A percentile compares a stretch with the other conserved stretches of the same genome.
These are phyloP conservation scores for Dreissena rostriformis DNA, from an alignment of 1,140 invertebrate species.

Conservation along the genomic window DNA sequence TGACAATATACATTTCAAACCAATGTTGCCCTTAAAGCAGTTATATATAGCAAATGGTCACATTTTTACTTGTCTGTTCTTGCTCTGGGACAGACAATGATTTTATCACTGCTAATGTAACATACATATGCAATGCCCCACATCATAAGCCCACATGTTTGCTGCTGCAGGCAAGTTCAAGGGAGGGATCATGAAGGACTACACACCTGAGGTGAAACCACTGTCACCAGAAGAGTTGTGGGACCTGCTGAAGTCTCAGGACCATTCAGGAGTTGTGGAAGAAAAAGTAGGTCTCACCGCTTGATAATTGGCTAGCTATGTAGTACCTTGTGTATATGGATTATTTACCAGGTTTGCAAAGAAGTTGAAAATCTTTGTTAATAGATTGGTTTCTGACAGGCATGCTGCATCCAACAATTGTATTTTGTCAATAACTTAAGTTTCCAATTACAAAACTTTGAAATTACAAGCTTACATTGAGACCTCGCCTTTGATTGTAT, in stretches of 20 bases:
- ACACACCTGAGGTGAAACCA: slow-evolving; percentile 64
- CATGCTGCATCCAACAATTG: neutral
- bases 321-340: neutral
- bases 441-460: neutral
- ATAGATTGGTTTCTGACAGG: no score
- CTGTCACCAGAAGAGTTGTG: slow-evolving; percentile 80
- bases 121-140: no score
- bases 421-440: neutral
- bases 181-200: slow-evolving; percentile 70
- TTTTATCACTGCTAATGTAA: no score
- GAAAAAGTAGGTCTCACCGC: neutral
- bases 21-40: no score
- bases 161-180: slow-evolving; percentile 79
- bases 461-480: no score
- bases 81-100: no score
- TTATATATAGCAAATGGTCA: no score
- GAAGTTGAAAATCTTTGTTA: neutral
- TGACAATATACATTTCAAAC: no score
- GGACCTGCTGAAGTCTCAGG: slow-evolving; percentile 80
- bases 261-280: slow-evolving; percentile 73
- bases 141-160: neutral
- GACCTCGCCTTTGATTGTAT: no score
- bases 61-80: no score
- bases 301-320: neutral
- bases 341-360: neutral